These are phyloP conservation scores for Danaus chrysippus DNA, from an alignment of 2,888 invertebrate genomes.

Conservation along the genomic window DNA sequence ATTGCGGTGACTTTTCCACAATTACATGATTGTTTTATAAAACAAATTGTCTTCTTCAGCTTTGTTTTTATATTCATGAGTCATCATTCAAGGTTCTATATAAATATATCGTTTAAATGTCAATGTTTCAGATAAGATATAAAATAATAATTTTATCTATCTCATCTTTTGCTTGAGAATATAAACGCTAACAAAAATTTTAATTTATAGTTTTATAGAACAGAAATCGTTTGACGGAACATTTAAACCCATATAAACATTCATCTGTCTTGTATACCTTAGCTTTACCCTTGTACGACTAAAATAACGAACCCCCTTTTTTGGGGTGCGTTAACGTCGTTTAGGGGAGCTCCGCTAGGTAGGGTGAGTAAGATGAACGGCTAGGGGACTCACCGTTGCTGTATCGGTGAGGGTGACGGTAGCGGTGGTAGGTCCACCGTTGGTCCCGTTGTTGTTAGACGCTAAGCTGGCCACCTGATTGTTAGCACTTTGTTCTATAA, in stretches of 20 bases:
- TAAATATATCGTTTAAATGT: neutral
- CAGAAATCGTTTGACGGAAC: slow-evolving; percentile 9
- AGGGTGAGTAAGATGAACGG: slow-evolving; percentile 68
- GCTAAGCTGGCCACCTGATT: slow-evolving; percentile 63
- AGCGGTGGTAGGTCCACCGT: slow-evolving; percentile 67
- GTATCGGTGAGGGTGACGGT: slow-evolving; percentile 76
- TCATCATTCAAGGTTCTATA: neutral
- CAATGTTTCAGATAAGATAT: neutral
- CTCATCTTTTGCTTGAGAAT: neutral
- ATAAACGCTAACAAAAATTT: neutral
- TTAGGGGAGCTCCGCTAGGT: slow-evolving; percentile 60
- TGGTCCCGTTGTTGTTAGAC: slow-evolving; percentile 52
- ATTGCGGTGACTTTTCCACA: no score
- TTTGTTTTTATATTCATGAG: neutral
- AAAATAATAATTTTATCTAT: neutral
- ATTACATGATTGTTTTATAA: no score
- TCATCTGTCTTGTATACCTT: slow-evolving; percentile 15
- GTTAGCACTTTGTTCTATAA: slow-evolving; percentile 83
- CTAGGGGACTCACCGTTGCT: slow-evolving; percentile 78
- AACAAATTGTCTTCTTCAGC: no score
- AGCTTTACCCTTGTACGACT: slow-evolving; percentile 38
- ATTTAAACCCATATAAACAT: slow-evolving; percentile 20
- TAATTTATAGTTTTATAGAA: neutral
- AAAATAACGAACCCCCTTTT: slow-evolving; percentile 63
- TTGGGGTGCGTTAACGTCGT: slow-evolving; percentile 65